phyloP scores from a whole-genome alignment of 2,888 invertebrate genomes.

The Philonicus albiceps region DNA sequence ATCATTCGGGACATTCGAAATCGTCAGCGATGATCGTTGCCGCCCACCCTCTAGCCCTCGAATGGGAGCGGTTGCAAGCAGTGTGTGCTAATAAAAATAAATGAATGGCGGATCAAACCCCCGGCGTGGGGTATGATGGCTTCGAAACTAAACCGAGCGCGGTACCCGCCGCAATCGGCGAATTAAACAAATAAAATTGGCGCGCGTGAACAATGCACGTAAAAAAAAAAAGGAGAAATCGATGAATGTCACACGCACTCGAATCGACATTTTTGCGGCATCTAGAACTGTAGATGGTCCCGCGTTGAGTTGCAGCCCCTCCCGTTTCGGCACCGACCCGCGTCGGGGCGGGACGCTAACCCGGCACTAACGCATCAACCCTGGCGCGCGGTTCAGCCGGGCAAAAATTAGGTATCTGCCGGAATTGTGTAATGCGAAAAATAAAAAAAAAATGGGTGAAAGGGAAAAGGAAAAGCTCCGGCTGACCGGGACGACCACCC shows the following conservation, averaged over 20 bases:
- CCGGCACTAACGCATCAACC: neutral
- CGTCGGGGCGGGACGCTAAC: neutral
- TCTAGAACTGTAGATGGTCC: neutral
- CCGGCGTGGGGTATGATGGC: neutral
- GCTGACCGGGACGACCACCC: neutral
- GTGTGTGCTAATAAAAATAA: constrained; percentile 29
- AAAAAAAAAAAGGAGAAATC: constrained; percentile 23
- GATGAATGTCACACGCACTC: constrained; percentile 36
- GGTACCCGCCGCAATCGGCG: constrained; percentile 20
- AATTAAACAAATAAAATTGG: constrained; percentile 33
- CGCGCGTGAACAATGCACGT: constrained; percentile 7
- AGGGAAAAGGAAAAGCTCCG: neutral
- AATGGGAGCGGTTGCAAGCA: neutral
- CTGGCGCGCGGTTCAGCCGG: neutral
- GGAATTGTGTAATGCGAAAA: neutral
- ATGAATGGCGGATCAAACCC: constrained; percentile 20
- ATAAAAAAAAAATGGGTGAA: neutral
- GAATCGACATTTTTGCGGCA: constrained; percentile 14
- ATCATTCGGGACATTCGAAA: neutral
- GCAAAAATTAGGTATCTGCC: neutral
- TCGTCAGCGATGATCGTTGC: neutral
- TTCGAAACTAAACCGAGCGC: constrained; percentile 14
- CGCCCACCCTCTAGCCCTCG: neutral
- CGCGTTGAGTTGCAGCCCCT: neutral
- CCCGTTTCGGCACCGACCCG: neutral